Base-by-base conservation (phyloP, 1,140 invertebrate species). In the Hermetia illucens region DNA sequence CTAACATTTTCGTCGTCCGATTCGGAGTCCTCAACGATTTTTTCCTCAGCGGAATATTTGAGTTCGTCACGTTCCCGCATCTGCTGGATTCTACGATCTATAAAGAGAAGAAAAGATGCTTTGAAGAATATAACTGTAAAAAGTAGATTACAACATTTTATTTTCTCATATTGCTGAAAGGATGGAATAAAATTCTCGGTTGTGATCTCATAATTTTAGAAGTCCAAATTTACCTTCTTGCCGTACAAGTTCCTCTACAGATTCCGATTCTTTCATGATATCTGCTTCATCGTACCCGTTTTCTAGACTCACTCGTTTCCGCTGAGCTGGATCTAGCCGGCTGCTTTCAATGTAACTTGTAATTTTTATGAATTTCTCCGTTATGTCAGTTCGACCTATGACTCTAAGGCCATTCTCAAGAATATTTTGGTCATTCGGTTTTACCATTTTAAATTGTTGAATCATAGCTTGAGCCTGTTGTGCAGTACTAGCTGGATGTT, bases 381-480 rank as follows among this genome's bases (percentile, higher is more conserved):
- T 85, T 30, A 96, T 92, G 54, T 97, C 91, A 48, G 92, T 86
- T 37, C 91, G 72, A 34, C 81, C 80, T 38, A 96, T 94, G 47
- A 79, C 79, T 50, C 81, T 79, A 10, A 97, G 64, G 2, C 85
- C 89, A 48, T 84, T 77, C 61, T 95, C 90, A 40, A 97, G 63
- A 5, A 77, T 78, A 53, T 89, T 88, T 37, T 88, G 55, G 41
- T 59, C 57, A 32, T 57, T 60, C 44, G 53, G 55, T 9, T 54
- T 53, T 33, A 58, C 58, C 33, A 53, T 48, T 27, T 60, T 58
- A 21, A 54, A 96, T 20, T 92, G 68, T 45, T 87, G 78, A 25
- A 97, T 73, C 88, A 95, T 94, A 3, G 88, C 79, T 44, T 91
- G 82, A 0, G 88, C 90, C 61, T 95, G 90, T 48, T 92, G 81